These are phyloP conservation scores for Chrysolophus pictus DNA, from an alignment of 2,797 vertebrate species.

Conservation along the genomic window DNA sequence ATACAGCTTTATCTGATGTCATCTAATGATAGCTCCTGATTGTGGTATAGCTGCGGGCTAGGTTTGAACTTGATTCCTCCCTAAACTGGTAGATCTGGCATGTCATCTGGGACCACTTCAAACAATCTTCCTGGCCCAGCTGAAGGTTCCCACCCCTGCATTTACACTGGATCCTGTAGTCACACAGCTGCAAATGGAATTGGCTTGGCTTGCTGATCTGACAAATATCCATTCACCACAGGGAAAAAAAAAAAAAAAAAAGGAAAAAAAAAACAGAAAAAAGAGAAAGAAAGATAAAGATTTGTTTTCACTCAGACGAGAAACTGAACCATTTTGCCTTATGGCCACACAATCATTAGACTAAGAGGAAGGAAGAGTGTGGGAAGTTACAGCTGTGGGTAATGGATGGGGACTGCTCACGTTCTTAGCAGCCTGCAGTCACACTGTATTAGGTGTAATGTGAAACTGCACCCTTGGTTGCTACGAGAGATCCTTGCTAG, in stretches of 20 bases:
- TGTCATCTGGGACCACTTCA: slow-evolving; percentile 36
- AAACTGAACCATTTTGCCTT: slow-evolving; percentile 22
- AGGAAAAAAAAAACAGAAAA: background rate
- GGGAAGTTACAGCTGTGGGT: slow-evolving; percentile 37
- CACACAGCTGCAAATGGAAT: background rate
- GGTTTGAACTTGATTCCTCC: slow-evolving; percentile 25
- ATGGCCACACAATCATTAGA: background rate
- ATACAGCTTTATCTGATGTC: slow-evolving; percentile 18
- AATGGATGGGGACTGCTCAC: slow-evolving; percentile 41
- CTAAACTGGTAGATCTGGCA: slow-evolving; percentile 16
- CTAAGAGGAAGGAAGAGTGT: slow-evolving; percentile 48
- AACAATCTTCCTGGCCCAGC: background rate
- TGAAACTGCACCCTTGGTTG: slow-evolving; percentile 58
- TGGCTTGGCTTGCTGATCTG: background rate
- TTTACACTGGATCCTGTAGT: background rate
- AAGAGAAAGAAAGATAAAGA: background rate
- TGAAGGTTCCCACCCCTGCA: background rate
- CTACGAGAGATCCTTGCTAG: slow-evolving; percentile 47
- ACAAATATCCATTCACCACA: background rate
- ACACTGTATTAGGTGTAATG: slow-evolving; percentile 41
- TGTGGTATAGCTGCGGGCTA: slow-evolving; percentile 18
- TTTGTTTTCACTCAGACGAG: background rate
- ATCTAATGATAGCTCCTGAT: slow-evolving; percentile 10
- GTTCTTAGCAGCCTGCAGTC: slow-evolving; percentile 53
- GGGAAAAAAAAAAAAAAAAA: background rate